A percentile compares a stretch with the other conserved stretches of the same genome.
Conservation (phyloP, 2,888 invertebrate species). For the Trichogramma dendrolimi region DNA sequence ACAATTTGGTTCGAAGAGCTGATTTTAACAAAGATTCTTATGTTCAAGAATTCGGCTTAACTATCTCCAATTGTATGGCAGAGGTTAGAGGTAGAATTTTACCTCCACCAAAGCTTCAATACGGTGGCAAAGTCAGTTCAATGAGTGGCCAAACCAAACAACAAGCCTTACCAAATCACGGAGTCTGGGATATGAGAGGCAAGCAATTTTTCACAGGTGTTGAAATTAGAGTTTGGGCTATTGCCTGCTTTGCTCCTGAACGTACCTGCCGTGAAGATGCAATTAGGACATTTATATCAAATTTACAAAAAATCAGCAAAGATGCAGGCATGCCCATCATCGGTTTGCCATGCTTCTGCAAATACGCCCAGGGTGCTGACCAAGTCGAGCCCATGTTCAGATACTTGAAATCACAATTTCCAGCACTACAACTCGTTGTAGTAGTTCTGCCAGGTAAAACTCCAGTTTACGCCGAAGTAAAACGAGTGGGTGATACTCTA, state of each 20-base stretch:
- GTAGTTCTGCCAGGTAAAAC: slow-evolving; percentile 98
- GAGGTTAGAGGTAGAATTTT: slow-evolving; percentile 96
- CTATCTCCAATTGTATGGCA: slow-evolving; percentile 98
- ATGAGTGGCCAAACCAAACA: slow-evolving; percentile 82
- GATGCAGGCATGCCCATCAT: slow-evolving; percentile 99
- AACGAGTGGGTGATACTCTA: slow-evolving; percentile 97
- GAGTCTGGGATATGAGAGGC: slow-evolving; percentile 99
- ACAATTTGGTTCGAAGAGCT: slow-evolving; percentile 92
- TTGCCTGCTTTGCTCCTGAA: slow-evolving; percentile 98
- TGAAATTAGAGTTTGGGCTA: slow-evolving; percentile 98
- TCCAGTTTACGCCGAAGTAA: slow-evolving; percentile 98
- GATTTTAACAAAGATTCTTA: slow-evolving; percentile 99
- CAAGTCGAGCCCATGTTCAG: slow-evolving; percentile 99
- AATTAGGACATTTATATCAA: slow-evolving; percentile 91
- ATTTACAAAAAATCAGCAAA: slow-evolving; percentile 96
- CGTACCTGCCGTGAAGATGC: slow-evolving; percentile 96
- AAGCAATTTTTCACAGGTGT: slow-evolving; percentile 99
- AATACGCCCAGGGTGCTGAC: slow-evolving; percentile 98
- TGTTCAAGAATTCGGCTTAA: slow-evolving; percentile 97
- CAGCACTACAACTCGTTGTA: slow-evolving; percentile 91
- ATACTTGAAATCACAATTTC: slow-evolving; percentile 94
- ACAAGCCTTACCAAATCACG: slow-evolving; percentile 96
- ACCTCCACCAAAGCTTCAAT: slow-evolving; percentile 96
- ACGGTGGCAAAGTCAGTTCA: slow-evolving; percentile 92
- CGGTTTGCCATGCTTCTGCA: slow-evolving; percentile 97